Evolutionary conservation across 2,888 invertebrate species (phyloP), one percentile per base, ranked within the genome.

Genomic region (Hydraecia micacea): DNA sequence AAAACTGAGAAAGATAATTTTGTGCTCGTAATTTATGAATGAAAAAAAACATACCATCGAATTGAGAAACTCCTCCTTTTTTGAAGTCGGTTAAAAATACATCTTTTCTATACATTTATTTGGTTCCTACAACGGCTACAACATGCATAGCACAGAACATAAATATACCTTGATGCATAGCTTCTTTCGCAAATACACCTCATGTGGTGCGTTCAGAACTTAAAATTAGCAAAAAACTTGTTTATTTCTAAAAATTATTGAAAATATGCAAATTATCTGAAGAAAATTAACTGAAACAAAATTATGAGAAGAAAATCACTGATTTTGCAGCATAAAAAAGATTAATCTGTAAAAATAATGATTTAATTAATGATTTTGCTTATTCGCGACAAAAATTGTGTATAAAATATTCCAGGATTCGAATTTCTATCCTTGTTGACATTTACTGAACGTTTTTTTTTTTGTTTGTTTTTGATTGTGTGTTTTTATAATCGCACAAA

Each of bases 371-470:
- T 46, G 8, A 60, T 15, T 77, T 77, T 28, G 6, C 9, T 13
- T 11, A 58, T 15, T 77, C 25, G 11, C 5, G 3, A 21, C 8
- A 28, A 25, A 13, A 39, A 28, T 25, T 1, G 2, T 28, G 0
- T 15, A 4, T 15, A 8, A 13, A 7, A 32, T 21, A 3, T 8
- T 49, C 6, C 4, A 81, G n/a, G 28, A 66, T 81, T 32, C 70
- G 70, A 81, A 83, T 63, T 49, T 68, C 18, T 15, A 3, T 74
- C 3, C 1, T 55, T 77, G 83, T 75, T 83, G 81, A 82, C 82
- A 62, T 82, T 63, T 60, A 18, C 0, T 9, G 3, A 0, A 18
- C 18, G 36, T 49, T 32, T n/a, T 46, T 73, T 60, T 60, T 52
- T n/a, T 81, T 52, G 32, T 60, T 77, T 79, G 79, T 79, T 63